phyloP scores from a whole-genome alignment of 2,888 invertebrate species.

The Steromphala cineraria region DNA sequence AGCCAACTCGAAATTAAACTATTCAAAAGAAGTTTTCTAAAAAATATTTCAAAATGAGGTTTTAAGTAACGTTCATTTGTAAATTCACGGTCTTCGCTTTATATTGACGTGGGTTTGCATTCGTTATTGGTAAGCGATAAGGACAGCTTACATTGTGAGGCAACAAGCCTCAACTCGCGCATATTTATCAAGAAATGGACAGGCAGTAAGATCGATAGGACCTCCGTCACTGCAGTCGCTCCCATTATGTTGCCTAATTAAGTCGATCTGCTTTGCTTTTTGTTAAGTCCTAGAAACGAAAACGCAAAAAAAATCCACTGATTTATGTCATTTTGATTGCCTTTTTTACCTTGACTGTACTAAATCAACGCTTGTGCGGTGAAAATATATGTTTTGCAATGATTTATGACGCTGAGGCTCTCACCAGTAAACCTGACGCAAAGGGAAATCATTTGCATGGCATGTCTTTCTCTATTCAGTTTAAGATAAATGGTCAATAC shows the following conservation, averaged over 20 bases:
- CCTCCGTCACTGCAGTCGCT: background rate
- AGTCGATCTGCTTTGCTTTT: slow-evolving; percentile 5
- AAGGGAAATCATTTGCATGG: too few relatives aligned
- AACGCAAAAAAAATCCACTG: background rate
- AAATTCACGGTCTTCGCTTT: background rate
- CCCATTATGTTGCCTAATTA: background rate
- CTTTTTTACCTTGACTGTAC: too few relatives aligned
- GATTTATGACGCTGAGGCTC: too few relatives aligned
- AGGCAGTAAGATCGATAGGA: background rate
- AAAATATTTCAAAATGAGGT: too few relatives aligned
- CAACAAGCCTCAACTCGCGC: background rate
- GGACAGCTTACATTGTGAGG: background rate
- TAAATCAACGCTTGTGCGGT: too few relatives aligned
- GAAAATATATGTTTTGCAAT: too few relatives aligned
- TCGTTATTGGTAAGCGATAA: background rate
- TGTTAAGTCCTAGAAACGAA: background rate
- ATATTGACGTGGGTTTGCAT: background rate
- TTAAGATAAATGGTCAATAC: too few relatives aligned
- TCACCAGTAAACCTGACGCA: too few relatives aligned
- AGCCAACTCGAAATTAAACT: too few relatives aligned
- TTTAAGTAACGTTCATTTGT: too few relatives aligned
- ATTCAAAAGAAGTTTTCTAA: too few relatives aligned
- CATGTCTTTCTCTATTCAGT: too few relatives aligned
- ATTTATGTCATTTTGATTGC: background rate
- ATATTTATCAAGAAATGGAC: slow-evolving; percentile 4